A percentile compares a stretch with the other conserved stretches of the same genome.
phyloP scores from a whole-genome alignment of 2,797 vertebrate species.

The Buphagus erythrorhynchus region DNA sequence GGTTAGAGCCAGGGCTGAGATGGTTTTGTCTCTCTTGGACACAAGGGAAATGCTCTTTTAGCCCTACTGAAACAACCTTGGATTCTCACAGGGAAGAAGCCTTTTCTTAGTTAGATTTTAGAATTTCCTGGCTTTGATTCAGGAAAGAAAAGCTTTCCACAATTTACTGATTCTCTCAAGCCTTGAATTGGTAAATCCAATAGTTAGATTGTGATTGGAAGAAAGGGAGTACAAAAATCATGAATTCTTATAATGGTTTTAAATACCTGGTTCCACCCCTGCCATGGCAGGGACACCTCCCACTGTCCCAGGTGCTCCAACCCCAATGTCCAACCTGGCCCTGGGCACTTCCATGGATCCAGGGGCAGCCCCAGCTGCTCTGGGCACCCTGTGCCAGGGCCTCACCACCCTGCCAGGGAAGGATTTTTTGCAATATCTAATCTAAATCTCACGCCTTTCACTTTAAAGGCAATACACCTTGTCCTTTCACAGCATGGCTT shows the following conservation, averaged over 20 bases:
- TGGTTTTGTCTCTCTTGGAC: not conserved
- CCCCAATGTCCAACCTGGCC: accelerated
- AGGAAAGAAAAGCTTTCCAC: not conserved
- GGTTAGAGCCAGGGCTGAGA: not conserved
- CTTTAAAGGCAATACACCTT: not conserved
- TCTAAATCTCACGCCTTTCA: not conserved
- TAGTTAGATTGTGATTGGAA: not conserved
- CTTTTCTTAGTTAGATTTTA: not conserved
- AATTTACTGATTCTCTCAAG: not conserved
- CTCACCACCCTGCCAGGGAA: accelerated
- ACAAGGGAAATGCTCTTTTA: not conserved
- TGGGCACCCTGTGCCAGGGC: not conserved
- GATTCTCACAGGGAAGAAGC: not conserved
- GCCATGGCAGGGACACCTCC: not conserved
- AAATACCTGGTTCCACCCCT: not conserved
- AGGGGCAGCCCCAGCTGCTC: not conserved
- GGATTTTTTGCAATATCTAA: too few species aligned
- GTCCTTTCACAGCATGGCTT: not conserved
- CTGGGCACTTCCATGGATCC: not conserved
- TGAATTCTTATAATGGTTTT: not conserved
- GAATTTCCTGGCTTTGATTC: not conserved
- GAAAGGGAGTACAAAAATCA: not conserved
- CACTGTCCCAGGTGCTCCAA: not conserved
- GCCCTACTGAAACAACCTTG: not conserved
- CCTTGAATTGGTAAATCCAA: not conserved